A percentile compares a stretch with the other conserved stretches of the same genome.
Evolutionary conservation across 2,113 vertebrate species (phyloP).

Genomic region (Oreochromis aureus): DNA sequence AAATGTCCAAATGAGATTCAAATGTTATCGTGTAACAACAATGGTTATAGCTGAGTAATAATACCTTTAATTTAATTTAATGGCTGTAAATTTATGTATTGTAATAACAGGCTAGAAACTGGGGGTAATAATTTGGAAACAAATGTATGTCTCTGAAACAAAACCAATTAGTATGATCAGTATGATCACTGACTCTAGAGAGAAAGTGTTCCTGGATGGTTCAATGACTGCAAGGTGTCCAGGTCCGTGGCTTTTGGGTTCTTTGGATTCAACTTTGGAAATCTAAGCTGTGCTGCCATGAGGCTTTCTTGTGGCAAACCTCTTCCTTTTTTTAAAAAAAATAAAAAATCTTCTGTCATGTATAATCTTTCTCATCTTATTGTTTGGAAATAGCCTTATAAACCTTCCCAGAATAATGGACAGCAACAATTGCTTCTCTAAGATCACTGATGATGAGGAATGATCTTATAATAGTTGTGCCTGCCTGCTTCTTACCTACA

Average conservation of each 20-base stretch:
- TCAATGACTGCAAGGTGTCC: background rate
- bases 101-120: background rate
- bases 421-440: background rate
- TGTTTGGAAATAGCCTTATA: background rate
- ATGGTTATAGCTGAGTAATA: background rate
- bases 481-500: background rate
- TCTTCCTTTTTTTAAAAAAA: background rate
- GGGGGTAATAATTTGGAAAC: background rate
- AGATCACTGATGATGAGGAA: background rate
- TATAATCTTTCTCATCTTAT: background rate
- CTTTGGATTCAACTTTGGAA: background rate
- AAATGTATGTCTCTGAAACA: background rate
- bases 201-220: background rate
- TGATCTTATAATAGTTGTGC: background rate
- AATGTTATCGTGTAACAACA: background rate
- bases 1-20: background rate
- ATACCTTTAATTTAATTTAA: background rate
- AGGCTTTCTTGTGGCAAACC: background rate
- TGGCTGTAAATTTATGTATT: background rate
- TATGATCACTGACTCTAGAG: background rate
- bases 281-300: background rate
- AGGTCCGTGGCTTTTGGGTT: background rate
- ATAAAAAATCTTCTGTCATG: background rate
- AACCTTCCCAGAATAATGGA: background rate
- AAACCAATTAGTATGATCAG: background rate